Conservation (phyloP, 64 coral and sea anemone species). For the Stichodactyla helianthus region DNA sequence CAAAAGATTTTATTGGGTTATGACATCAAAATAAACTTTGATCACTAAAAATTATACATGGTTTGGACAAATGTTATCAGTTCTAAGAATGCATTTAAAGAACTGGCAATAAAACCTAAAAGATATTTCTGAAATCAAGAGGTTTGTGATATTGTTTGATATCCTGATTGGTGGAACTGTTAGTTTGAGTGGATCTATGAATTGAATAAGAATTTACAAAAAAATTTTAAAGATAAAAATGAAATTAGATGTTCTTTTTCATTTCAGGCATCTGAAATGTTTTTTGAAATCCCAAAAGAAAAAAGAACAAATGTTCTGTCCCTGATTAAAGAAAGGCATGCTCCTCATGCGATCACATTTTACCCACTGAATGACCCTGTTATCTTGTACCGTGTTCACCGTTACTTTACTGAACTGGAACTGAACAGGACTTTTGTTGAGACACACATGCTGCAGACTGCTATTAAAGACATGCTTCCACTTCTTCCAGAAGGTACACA, state of each 20-base stretch:
- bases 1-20: no score
- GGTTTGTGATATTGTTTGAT: no score
- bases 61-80: no score
- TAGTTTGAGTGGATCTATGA: no score
- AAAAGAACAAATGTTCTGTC: constrained; percentile 23
- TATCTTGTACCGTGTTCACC: constrained; percentile 89
- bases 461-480: constrained; percentile 81
- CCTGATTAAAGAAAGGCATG: constrained; percentile 68
- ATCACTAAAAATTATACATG: no score
- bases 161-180: no score
- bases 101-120: no score
- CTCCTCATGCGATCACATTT: constrained; percentile 36
- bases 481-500: constrained; percentile 87
- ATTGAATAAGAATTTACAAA: no score
- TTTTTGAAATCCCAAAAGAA: constrained; percentile 61
- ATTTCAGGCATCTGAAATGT: constrained; percentile 68
- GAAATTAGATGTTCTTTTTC: not conserved
- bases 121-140: no score
- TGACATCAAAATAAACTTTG: no score
- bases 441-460: constrained; percentile 79
- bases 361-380: constrained; percentile 53
- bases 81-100: no score
- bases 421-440: constrained; percentile 90
- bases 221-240: not conserved
- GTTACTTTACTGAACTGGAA: constrained; percentile 86